Base-by-base conservation (phyloP, 1,140 invertebrate genomes). In the Euglossa dilemma region DNA sequence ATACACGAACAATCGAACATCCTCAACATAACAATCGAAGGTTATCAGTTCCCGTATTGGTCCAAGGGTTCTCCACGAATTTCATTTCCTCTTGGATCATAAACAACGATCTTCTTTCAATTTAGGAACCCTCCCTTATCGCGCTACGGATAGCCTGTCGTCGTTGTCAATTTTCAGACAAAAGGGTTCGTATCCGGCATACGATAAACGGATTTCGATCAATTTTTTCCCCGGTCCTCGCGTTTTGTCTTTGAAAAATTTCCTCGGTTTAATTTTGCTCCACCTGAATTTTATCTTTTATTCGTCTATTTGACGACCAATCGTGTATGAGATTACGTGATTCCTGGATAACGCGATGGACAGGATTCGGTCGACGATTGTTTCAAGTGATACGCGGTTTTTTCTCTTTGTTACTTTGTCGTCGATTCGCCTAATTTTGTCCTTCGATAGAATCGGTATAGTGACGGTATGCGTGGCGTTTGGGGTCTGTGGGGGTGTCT, bases 341-440 rank as follows among this genome's bases (percentile, higher is more conserved):
- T 75, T 57, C 28, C 50, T 56, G 54, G 20, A 23, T 83, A 54
- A 50, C 77, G 69, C 69, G 71, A 56, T 50, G 18, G 45, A 28
- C 36, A 69, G 23, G 52, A 73, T 75, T 75, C 25, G 77, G 50
- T 84, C 69, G 69, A 80, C 77, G 82, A 84, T 73, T 72, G 59
- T 84, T 84, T 79, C 76, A 56, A 79, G 59, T n/a, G 79, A 80
- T 64, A 80, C 79, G 79, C 79, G 70, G 79, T 80, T 80, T 50
- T 28, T 6, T 50, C 28, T 7, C 1, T 57, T 57, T 61, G 0
- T 6, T 59, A n/a, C n/a, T n/a, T n/a, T n/a, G n/a, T n/a, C n/a
- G n/a, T n/a, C n/a, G n/a, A n/a, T 25, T 71, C 47, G 28, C 50
- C 1, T 28, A n/a, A 45, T 12, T 45, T 67, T 67, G n/a, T n/a